Evolutionary conservation across 1,140 invertebrate genomes (phyloP).

Genomic region (Drosophila sechellia): DNA sequence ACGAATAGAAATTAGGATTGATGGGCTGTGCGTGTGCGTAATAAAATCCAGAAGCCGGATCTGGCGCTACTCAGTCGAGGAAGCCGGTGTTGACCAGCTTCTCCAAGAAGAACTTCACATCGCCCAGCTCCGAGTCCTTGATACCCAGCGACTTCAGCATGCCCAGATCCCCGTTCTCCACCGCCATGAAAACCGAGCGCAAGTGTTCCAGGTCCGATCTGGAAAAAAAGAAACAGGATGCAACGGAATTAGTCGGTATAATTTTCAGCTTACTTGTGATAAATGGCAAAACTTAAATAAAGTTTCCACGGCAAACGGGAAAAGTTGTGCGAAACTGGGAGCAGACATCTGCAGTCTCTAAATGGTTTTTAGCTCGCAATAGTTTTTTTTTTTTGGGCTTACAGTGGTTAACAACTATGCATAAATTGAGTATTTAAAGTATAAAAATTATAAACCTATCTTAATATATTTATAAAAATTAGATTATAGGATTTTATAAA

Average conservation of each 20-base stretch:
- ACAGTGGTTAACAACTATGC: conserved; percentile 2
- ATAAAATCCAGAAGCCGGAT: conserved; percentile 88
- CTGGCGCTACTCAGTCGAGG: conserved; percentile 93
- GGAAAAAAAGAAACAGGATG: conserved; percentile 28
- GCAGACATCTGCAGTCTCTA: conserved; percentile 2
- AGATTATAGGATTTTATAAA: no score
- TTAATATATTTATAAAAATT: no score
- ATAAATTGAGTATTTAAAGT: background rate
- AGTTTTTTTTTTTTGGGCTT: background rate
- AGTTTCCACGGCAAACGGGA: conserved; percentile 10
- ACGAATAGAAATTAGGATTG: conserved; percentile 87
- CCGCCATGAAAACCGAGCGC: conserved; percentile 97
- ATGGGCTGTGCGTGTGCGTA: conserved; percentile 87
- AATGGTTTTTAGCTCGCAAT: conserved; percentile 4
- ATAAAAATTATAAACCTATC: background rate
- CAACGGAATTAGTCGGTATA: conserved; percentile 15
- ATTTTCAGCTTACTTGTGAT: conserved; percentile 20
- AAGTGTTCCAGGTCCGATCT: conserved; percentile 95
- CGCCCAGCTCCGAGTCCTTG: conserved; percentile 97
- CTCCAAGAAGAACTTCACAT: conserved; percentile 98
- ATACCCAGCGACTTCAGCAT: conserved; percentile 97
- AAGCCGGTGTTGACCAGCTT: conserved; percentile 98
- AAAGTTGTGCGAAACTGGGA: background rate
- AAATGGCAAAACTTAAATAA: conserved; percentile 34
- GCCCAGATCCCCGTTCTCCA: conserved; percentile 97